Conservation (phyloP, 2,888 invertebrate species). For the Drosophila borealis region DNA sequence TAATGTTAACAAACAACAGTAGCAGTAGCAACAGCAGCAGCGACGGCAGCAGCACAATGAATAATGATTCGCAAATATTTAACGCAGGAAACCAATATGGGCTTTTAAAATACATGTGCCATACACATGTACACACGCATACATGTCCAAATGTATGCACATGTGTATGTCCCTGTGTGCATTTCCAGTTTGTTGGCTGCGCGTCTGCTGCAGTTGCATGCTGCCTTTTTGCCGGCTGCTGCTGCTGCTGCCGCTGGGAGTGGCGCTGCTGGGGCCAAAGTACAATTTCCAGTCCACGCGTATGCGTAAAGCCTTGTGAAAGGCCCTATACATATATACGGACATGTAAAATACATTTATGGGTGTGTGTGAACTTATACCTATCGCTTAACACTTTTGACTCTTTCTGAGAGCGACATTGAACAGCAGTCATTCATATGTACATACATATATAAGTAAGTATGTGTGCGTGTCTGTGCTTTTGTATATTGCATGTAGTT, state of each 20-base stretch:
- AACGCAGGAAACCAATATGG: constrained; percentile 59
- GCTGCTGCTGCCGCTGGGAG: constrained; percentile 51
- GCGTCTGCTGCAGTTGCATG: constrained; percentile 36
- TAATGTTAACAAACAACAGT: constrained; percentile 27
- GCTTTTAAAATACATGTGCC: constrained; percentile 53
- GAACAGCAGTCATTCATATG: constrained; percentile 35
- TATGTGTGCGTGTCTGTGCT: neutral
- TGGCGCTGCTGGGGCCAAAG: constrained; percentile 69
- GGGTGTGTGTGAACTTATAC: constrained; percentile 15
- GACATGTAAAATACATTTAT: neutral
- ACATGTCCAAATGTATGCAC: neutral
- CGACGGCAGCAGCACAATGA: constrained; percentile 26
- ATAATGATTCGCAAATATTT: constrained; percentile 63
- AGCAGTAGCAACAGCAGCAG: neutral
- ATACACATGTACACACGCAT: constrained; percentile 18
- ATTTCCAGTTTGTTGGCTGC: constrained; percentile 52
- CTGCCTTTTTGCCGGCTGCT: constrained; percentile 44
- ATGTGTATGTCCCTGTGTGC: constrained; percentile 4
- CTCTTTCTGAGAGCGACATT: constrained; percentile 41
- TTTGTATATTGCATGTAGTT: constrained; percentile 6
- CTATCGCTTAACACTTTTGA: constrained; percentile 12
- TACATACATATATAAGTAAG: neutral
- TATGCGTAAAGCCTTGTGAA: constrained; percentile 39
- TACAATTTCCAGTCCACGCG: constrained; percentile 61
- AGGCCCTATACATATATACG: constrained; percentile 40